Evolutionary conservation across 2,113 vertebrate genomes (phyloP).

Genomic region (Barbus barbus): DNA sequence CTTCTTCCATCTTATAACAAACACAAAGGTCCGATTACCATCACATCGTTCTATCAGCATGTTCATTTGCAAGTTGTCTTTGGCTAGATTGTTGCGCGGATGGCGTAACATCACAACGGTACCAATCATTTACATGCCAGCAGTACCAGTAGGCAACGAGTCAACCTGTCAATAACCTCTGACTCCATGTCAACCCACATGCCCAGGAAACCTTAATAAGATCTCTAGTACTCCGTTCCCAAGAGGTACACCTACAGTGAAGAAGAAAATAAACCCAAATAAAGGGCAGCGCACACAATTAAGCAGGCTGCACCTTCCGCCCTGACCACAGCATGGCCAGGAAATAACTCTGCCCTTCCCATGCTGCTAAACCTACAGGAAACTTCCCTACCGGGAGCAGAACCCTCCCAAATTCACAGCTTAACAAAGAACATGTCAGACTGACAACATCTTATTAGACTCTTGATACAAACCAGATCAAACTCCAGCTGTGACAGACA

Average conservation of each 20-base stretch:
- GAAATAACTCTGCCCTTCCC: constrained; percentile 32
- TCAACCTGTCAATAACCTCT: constrained; percentile 30
- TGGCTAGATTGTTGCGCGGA: constrained; percentile 3
- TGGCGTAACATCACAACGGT: neutral
- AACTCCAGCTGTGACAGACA: constrained; percentile 21
- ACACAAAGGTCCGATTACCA: constrained; percentile 7
- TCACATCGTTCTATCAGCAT: neutral
- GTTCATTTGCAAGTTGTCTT: neutral
- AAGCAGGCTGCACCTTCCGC: neutral
- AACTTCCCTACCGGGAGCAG: neutral
- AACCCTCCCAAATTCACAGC: constrained; percentile 16
- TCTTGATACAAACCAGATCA: constrained; percentile 29
- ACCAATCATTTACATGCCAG: neutral
- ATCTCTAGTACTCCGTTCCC: neutral
- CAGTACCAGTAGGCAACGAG: neutral
- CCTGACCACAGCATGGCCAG: constrained; percentile 31
- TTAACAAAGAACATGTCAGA: constrained; percentile 8
- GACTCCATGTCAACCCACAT: constrained; percentile 5
- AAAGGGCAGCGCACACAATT: neutral
- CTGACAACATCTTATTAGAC: constrained; percentile 32
- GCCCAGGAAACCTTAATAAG: constrained; percentile 6
- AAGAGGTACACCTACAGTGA: neutral
- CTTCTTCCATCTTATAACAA: constrained; percentile 52
- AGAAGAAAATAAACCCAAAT: constrained; percentile 21
- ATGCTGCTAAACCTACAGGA: constrained; percentile 29